Base-by-base conservation (phyloP, 2,113 vertebrate species). In the Chitala chitala region DNA sequence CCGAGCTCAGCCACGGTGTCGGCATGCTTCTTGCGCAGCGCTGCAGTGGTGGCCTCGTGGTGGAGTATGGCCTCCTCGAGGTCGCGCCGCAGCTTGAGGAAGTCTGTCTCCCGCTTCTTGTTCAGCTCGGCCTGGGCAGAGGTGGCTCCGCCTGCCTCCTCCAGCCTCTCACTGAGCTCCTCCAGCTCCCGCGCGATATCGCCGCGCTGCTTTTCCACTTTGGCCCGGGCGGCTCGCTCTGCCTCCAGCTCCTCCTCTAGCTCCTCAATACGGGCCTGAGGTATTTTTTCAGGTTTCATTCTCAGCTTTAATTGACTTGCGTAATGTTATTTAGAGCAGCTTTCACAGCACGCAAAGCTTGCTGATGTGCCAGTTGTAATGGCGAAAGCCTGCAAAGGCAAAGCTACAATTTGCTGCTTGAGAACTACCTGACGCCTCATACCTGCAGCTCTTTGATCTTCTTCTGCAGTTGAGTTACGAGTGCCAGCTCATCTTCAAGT, bases 381-480 rank as follows among this genome's bases (percentile, higher is more conserved):
- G 12, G 24, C 55, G 24, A 12, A 58, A 22, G 53, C n/a, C 20
- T 55, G 53, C 53, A 55, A 55, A 58, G 9, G 22, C 55, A 58
- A 58, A 26, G 1, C 55, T 22, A 54, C 4, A 17, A 54, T 54
- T 54, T 17, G 15, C 15, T n/a, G 22, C 1, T 3, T 20, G 31
- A 55, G 3, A 2, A 55, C 5, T 33, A n/a, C 9, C 26, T 17
- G 24, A 24, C 26, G 4, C 29, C 12, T 36, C 51, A 22, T 76
- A 96, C 96, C 93, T 96, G 94, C 5, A 96, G 79, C 75, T 98
- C 95, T 79, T 98, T 98, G 84, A 96, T 94, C 84, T 94, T 97
- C 85, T 98, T 98, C 84, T 97, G 94, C 75, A 97, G 87, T 80
- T 98, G 95, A 26, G 80, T 85, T 58, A 86, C 90, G 24, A 93